These are phyloP conservation scores for Polydrusus tereticollis DNA, from an alignment of 2,888 invertebrate genomes.

Conservation along the genomic window DNA sequence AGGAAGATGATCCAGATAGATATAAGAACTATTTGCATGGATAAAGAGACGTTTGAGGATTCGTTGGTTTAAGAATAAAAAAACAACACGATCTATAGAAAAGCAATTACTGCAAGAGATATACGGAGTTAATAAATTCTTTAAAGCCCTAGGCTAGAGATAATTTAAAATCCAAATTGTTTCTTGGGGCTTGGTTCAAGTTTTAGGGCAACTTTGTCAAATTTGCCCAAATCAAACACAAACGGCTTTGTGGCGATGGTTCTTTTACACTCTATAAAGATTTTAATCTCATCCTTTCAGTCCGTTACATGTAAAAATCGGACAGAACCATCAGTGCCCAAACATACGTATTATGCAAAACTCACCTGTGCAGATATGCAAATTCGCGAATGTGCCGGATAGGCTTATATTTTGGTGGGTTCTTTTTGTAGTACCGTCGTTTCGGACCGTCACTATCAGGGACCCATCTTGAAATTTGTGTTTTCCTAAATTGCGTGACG, in stretches of 20 bases:
- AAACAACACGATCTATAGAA: no score
- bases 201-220: background rate
- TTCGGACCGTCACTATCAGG: conserved; percentile 39
- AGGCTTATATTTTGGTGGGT: conserved; percentile 45
- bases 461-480: conserved; percentile 37
- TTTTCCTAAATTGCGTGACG: conserved; percentile 31
- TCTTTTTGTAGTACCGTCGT: conserved; percentile 42
- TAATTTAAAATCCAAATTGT: no score
- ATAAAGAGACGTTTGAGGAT: no score
- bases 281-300: conserved; percentile 22
- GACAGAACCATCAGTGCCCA: conserved; percentile 44
- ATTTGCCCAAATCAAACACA: conserved; percentile 6
- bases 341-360: conserved; percentile 46
- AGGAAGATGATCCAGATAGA: no score
- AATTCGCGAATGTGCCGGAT: conserved; percentile 42
- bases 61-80: no score
- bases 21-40: no score
- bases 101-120: no score
- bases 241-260: background rate
- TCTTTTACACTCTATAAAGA: conserved; percentile 27
- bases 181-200: no score
- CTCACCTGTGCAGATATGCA: conserved; percentile 44
- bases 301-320: conserved; percentile 37
- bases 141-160: no score
- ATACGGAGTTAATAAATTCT: no score